Evolutionary conservation across 1,140 invertebrate species (phyloP), one percentile per base, ranked within the genome.

Genomic region (Odontomachus brunneus): DNA sequence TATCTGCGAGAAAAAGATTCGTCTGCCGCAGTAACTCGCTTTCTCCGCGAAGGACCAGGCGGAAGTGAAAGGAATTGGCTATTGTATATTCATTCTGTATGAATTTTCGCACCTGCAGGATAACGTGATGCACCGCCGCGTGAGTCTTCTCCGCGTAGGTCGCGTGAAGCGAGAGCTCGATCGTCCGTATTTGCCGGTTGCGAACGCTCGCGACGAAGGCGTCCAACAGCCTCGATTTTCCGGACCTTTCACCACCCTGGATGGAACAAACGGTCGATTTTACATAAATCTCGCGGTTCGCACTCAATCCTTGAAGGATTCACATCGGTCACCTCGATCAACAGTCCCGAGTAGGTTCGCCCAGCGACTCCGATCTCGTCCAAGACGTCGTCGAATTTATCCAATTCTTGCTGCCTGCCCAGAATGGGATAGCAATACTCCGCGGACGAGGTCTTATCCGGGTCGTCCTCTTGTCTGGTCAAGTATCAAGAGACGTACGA

Each of bases 141-240:
- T 89, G 90, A 17, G 85, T 22, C 38, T 89, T 89, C 1, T 71
- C 59, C 2, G 17, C 22, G 3, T 89, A 89, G 11, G 84, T 88
- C 4, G 83, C 65, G 22, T 90, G 87, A 44, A 93, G 53, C 29
- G 84, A 48, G 17, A 94, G 83, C 74, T 85, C 92, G 22, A 92
- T 84, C 2, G 93, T 82, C 11, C 87, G 91, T 48, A 95, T 88
- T 66, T 91, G 87, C 60, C 89, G 89, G 12, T 93, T 93, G n/a
- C 89, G 92, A 14, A 92, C 80, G 48, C 92, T 91, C 0, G 92
- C 85, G 44, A 94, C 91, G 12, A 80, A 91, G 89, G 95, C 95
- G 53, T 95, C 94, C 14, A 95, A 87, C 2, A 96, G 76, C 44
- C 95, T 92, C 0, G 94, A 95, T 91, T 95, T 96, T 3, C 95